These are phyloP conservation scores for Rotaria sp. DNA, from an alignment of 2,888 invertebrate genomes.

Conservation along the genomic window DNA sequence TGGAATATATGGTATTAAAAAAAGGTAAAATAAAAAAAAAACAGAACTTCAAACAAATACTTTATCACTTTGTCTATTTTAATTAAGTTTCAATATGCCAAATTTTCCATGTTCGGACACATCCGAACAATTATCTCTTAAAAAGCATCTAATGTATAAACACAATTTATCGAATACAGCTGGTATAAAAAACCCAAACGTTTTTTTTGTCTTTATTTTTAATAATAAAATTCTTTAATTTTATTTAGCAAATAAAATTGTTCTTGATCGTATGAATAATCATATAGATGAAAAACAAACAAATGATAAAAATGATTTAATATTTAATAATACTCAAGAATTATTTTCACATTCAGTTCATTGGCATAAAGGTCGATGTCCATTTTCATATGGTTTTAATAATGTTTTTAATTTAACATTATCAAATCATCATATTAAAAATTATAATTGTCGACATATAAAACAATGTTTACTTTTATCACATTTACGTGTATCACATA, in stretches of 20 bases:
- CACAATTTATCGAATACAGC: slow-evolving; percentile 16
- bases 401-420: slow-evolving; percentile 21
- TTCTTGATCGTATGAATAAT: not conserved
- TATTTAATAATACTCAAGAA: not conserved
- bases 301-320: not conserved
- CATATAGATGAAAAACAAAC: not conserved
- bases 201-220: not conserved
- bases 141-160: slow-evolving; percentile 22
- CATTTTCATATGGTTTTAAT: not conserved
- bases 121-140: not conserved
- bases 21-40: not conserved
- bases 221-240: not conserved
- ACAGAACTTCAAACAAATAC: not conserved
- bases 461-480: slow-evolving; percentile 25
- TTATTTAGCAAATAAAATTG: not conserved
- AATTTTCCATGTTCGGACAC: not conserved
- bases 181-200: not conserved
- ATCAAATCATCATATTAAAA: not conserved
- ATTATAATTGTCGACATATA: not conserved
- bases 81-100: slow-evolving; percentile 15
- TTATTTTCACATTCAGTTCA: slow-evolving; percentile 25
- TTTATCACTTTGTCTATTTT: not conserved
- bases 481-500: slow-evolving; percentile 23
- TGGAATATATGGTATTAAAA: slow-evolving; percentile 19
- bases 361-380: slow-evolving; percentile 29